Base-by-base conservation (phyloP, 2,888 invertebrate genomes). In the Orthosia gracilis region DNA sequence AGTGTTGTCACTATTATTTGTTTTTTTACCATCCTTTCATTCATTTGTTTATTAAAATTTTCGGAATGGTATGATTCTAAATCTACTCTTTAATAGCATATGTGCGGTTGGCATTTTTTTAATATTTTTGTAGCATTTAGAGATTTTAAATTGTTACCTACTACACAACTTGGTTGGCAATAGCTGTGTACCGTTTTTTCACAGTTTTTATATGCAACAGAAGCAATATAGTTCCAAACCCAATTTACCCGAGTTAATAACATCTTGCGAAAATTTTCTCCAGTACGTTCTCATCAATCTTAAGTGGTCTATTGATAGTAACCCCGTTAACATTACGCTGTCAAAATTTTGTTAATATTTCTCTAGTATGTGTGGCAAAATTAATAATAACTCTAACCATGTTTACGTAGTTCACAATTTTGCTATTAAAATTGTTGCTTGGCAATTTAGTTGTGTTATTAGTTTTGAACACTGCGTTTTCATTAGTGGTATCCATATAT, bases 361-460 rank as follows among this genome's bases (percentile, higher is more conserved):
- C 7, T 47, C 26, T 57, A 45, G 50, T 50, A 55, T 69, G 55
- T 73, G 69, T 59, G n/a, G 18, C 26, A 40, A 70, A 76, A 76
- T 76, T 80, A 83, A 80, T 83, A 76, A 73, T 66, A 55, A 55
- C n/a, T 62, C 21, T 62, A 18, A 55, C 61, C 31, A 49, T 72
- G 72, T 66, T 69, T 23, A 63, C 62, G 54, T 72, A 73, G 69
- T 73, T 82, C 21, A 9, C 18, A 80, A 59, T 63, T 80, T 82
- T 15, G 65, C 73, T 69, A 82, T 66, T 77, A 78, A 69, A 59
- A 45, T 65, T 15, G 50, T 58, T 58, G 69, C 31, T 66, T 7
- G 15, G 31, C 17, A 63, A 73, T 63, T 63, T 72, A 58, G 68
- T 77, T 73, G 15, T 50, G 65, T 77, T 80, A 81, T 81, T 80